Conservation (phyloP, 2,797 vertebrate species). For the Discoglossus pictus region DNA sequence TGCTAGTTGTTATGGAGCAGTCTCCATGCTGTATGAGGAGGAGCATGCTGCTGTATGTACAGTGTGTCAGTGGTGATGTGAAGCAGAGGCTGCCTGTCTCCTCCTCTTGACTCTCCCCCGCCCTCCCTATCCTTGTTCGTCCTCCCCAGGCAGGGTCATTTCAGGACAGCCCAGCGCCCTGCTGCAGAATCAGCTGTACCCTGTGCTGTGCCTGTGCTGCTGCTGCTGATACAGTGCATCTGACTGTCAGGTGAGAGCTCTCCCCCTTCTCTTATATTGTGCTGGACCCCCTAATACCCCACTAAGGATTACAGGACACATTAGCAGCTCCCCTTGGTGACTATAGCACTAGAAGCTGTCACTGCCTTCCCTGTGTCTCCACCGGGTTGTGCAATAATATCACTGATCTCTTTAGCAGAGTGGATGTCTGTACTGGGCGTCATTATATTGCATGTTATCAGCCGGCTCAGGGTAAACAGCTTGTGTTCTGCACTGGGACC, state of each 20-base stretch:
- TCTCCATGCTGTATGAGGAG: not conserved
- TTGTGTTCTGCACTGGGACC: conserved; percentile 4
- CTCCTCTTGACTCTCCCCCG: conserved; percentile 33
- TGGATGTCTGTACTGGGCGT: not conserved
- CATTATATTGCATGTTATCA: not conserved
- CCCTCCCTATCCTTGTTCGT: conserved; percentile 50
- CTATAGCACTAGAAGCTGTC: not conserved
- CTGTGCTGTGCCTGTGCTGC: conserved; percentile 9
- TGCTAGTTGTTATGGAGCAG: not conserved
- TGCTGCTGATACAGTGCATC: conserved; percentile 26
- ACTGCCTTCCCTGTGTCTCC: not conserved
- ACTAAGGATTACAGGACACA: no score
- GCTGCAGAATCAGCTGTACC: conserved; percentile 47
- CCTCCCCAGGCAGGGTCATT: conserved; percentile 48
- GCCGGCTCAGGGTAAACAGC: conserved; percentile 1
- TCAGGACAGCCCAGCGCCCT: conserved; percentile 49
- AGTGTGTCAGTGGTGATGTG: conserved; percentile 27
- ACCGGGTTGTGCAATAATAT: conserved; percentile 12
- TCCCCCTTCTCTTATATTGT: not conserved
- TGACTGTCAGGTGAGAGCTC: conserved; percentile 46
- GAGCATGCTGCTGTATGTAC: conserved; percentile 13
- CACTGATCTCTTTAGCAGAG: not conserved
- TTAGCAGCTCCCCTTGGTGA: no score
- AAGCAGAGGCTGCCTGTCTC: conserved; percentile 32
- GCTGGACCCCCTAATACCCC: not conserved